A percentile compares a stretch with the other conserved stretches of the same genome.
These are phyloP conservation scores for Mimumesa dahlbomi DNA, from an alignment of 2,888 invertebrate species.

Conservation along the genomic window DNA sequence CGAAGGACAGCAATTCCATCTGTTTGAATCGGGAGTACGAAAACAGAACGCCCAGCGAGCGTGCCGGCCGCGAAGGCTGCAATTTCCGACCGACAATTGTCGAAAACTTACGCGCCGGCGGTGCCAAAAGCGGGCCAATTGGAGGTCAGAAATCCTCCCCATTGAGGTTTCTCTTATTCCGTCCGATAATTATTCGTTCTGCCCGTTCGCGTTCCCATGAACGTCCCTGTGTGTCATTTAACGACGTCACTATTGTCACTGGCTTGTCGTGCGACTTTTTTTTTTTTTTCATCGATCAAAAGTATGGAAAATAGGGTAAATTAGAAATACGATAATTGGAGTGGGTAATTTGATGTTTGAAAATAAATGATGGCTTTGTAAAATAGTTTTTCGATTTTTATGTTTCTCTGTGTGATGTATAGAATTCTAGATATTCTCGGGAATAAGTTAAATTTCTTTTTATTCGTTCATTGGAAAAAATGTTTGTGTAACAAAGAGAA, in stretches of 20 bases:
- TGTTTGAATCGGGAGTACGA: conserved; percentile 57
- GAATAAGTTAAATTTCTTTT: too few species aligned
- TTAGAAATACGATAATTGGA: too few species aligned
- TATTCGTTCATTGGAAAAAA: not conserved
- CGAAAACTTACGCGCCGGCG: conserved; percentile 33
- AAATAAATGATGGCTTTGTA: not conserved
- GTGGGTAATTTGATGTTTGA: not conserved
- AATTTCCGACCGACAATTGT: conserved; percentile 70
- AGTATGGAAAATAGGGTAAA: too few species aligned
- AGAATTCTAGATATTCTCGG: not conserved
- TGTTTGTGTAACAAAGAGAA: not conserved
- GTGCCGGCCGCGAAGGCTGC: conserved; percentile 65
- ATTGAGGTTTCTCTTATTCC: conserved; percentile 53
- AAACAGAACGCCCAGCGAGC: conserved; percentile 75
- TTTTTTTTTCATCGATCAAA: not conserved
- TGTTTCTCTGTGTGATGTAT: not conserved
- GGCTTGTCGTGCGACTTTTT: too few species aligned
- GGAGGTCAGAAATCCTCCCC: conserved; percentile 70
- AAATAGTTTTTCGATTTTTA: not conserved
- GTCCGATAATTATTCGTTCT: conserved; percentile 37
- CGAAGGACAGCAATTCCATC: conserved; percentile 39
- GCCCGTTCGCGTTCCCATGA: conserved; percentile 22
- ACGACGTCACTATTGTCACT: too few species aligned
- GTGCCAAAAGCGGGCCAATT: conserved; percentile 76
- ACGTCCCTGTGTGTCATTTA: too few species aligned